Base-by-base conservation (phyloP, 2,888 invertebrate species). In the Orgyia antiqua region DNA sequence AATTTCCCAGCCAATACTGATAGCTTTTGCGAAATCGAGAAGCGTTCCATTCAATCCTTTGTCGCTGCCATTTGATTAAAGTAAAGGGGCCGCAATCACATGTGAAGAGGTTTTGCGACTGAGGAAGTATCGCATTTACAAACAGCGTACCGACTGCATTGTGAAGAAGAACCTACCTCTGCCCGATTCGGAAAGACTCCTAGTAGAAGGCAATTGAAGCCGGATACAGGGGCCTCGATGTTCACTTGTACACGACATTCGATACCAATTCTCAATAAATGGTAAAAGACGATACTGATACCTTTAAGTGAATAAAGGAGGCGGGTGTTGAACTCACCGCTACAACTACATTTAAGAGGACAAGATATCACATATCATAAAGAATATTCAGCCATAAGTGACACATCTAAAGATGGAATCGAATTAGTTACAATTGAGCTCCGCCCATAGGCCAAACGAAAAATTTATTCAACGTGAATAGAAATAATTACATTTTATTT, bases 121-220 rank as follows among this genome's bases (percentile, higher is more conserved):
- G 66, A 78, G 86, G 87, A 87, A 87, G 87, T 87, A 87, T 87
- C 87, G 73, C 79, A 68, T 87, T 80, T 80, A 80, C 87, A 86
- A 64, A 82, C 70, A 77, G 59, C 51, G 65, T 61, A 68, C 87
- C 87, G 87, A 72, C 71, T 70, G 73, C 69, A 79, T 79, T 83
- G 79, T 76, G 62, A 59, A 53, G 55, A 52, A 56, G 29, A 26
- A 36, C 15, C 39, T 41, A 34, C 44, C 49, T 18, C 40, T 26
- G 23, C 37, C 23, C 10, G 4, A 10, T 10, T 4, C 23, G 49
- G 58, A 58, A 64, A 60, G 54, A 58, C 58, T 69, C 57, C 66
- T 69, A 71, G 68, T 58, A 37, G 58, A 61, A 66, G 73, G 69
- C 74, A 72, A 78, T 76, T 61, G 68, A 58, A 67, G 55, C 69